A percentile compares a stretch with the other conserved stretches of the same genome.
phyloP scores from a whole-genome alignment of 2,888 invertebrate species.

The Cerastis leucographa region DNA sequence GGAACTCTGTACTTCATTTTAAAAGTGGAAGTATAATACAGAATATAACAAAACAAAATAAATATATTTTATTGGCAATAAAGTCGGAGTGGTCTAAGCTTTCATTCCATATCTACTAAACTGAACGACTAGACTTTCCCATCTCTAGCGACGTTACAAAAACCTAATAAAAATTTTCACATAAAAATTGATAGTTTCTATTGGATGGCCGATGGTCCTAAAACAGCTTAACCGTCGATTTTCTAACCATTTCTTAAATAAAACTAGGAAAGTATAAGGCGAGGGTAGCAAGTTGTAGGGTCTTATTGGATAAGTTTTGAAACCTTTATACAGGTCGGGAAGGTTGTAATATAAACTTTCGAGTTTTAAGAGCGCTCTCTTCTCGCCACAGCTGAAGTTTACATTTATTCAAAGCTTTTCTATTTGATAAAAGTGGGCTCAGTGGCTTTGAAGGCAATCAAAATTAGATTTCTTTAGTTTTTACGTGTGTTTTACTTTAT shows the following conservation, averaged over 20 bases:
- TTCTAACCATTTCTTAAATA: constrained; percentile 72
- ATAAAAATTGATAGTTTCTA: constrained; percentile 60
- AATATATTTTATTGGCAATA: constrained; percentile 24
- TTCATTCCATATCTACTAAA: constrained; percentile 26
- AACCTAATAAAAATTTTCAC: constrained; percentile 48
- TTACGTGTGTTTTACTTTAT: constrained; percentile 25
- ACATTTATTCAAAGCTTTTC: constrained; percentile 67
- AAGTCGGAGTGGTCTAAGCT: constrained; percentile 21
- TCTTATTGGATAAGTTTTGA: constrained; percentile 87
- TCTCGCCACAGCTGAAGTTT: constrained; percentile 66
- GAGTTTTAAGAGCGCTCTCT: constrained; percentile 75
- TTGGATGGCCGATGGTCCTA: constrained; percentile 42
- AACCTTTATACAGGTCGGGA: constrained; percentile 79
- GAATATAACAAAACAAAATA: constrained; percentile 19
- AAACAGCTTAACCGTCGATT: constrained; percentile 60
- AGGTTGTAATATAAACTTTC: constrained; percentile 86
- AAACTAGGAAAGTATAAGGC: constrained; percentile 72
- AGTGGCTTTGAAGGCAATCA: constrained; percentile 38
- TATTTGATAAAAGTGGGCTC: constrained; percentile 57
- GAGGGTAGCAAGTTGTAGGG: constrained; percentile 73
- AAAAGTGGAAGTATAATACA: constrained; percentile 18
- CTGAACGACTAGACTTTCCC: constrained; percentile 21
- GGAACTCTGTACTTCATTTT: constrained; percentile 13
- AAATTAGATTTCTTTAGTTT: constrained; percentile 36
- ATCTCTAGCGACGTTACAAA: constrained; percentile 30